A percentile compares a stretch with the other conserved stretches of the same genome.
Conservation (phyloP, 2,113 vertebrate species). For the Ictidomys tridecemlineatus region DNA sequence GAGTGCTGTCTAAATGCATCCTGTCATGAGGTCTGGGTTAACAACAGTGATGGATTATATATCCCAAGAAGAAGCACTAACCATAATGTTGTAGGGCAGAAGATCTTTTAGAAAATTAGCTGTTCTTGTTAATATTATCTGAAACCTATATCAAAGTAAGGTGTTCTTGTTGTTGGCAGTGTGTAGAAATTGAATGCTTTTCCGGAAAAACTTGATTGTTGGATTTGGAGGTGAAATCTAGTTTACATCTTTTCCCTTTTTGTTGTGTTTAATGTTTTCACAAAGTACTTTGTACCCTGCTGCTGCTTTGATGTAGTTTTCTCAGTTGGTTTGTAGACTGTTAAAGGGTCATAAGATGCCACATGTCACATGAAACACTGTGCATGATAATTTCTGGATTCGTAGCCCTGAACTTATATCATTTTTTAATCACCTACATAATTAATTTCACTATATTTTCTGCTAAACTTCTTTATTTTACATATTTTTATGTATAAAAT, state of each 20-base stretch:
- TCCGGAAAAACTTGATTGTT: background rate
- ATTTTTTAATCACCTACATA: background rate
- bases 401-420: background rate
- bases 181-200: background rate
- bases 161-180: background rate
- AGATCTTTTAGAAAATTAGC: too few species aligned
- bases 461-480: background rate
- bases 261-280: accelerated
- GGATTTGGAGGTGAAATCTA: background rate
- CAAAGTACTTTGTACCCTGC: accelerated
- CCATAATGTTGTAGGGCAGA: too few species aligned
- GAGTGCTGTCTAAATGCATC: too few species aligned
- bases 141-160: background rate
- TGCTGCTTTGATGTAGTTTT: accelerated
- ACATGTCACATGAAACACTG: background rate
- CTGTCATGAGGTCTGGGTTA: too few species aligned
- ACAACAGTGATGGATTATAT: too few species aligned
- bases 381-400: background rate
- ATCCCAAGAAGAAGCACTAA: too few species aligned
- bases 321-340: accelerated
- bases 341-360: background rate
- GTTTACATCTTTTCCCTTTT: background rate
- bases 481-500: background rate
- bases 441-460: background rate
- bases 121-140: background rate